Conservation (phyloP, 1,140 invertebrate genomes). For the Metaphire vulgaris region DNA sequence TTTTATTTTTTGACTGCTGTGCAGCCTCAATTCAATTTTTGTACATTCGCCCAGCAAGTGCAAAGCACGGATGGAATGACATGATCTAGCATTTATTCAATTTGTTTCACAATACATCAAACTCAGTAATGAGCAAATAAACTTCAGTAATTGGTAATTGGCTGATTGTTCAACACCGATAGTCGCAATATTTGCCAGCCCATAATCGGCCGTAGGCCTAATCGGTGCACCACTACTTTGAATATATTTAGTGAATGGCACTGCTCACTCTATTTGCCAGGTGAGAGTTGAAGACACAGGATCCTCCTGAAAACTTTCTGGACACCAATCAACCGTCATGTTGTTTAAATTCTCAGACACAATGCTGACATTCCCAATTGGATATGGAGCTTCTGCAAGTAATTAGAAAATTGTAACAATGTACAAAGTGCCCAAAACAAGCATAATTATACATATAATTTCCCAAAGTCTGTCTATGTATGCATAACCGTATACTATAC, state of each 20-base stretch:
- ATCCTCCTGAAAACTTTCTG: background rate
- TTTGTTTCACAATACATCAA: too few relatives aligned
- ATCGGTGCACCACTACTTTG: too few relatives aligned
- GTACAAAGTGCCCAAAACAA: background rate
- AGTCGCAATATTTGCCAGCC: background rate
- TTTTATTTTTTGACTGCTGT: too few relatives aligned
- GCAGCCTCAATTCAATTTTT: too few relatives aligned
- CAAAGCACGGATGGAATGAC: too few relatives aligned
- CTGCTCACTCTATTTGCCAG: background rate
- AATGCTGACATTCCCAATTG: background rate
- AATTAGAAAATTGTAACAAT: too few relatives aligned
- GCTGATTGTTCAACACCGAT: background rate
- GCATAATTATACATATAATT: background rate
- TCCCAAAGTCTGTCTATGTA: background rate
- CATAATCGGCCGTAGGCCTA: too few relatives aligned
- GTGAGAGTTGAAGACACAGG: background rate
- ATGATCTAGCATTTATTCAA: background rate
- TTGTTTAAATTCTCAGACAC: background rate
- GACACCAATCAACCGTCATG: background rate
- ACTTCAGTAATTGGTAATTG: too few relatives aligned
- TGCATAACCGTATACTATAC: background rate
- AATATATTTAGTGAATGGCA: too few relatives aligned
- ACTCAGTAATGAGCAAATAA: too few relatives aligned
- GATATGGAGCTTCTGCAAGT: background rate
- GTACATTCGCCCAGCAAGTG: too few relatives aligned